These are phyloP conservation scores for Elysia crispata DNA, from an alignment of 2,888 invertebrate genomes.

Conservation along the genomic window DNA sequence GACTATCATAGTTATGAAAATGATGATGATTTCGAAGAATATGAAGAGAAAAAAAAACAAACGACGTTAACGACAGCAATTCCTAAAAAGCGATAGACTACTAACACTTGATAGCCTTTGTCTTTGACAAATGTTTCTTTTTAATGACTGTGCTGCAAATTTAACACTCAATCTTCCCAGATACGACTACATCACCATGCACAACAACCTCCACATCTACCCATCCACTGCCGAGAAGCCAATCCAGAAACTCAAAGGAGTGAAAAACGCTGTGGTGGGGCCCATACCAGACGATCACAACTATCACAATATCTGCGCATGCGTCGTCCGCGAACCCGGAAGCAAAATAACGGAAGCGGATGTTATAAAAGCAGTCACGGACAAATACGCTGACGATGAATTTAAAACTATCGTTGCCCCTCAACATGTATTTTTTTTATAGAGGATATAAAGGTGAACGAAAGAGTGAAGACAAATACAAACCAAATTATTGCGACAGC, in stretches of 20 bases:
- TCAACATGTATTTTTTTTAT: slow-evolving; percentile 5
- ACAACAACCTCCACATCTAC: slow-evolving; percentile 34
- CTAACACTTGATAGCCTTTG: no score
- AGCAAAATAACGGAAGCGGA: slow-evolving; percentile 16
- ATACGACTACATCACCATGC: slow-evolving; percentile 35
- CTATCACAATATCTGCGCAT: slow-evolving; percentile 45
- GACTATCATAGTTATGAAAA: no score
- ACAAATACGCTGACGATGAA: not conserved
- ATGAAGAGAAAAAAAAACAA: no score
- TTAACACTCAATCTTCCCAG: not conserved
- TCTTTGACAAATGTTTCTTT: not conserved
- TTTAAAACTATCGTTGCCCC: not conserved
- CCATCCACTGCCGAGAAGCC: slow-evolving; percentile 35
- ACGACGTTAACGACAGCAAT: not conserved
- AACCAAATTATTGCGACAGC: not conserved
- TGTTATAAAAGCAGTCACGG: slow-evolving; percentile 1
- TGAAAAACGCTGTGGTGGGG: slow-evolving; percentile 32
- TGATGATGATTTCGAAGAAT: no score
- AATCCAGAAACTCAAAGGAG: slow-evolving; percentile 21
- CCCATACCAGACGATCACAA: slow-evolving; percentile 41
- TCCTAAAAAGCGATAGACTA: no score
- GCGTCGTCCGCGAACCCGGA: slow-evolving; percentile 29
- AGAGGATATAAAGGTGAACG: not conserved
- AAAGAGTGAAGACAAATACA: slow-evolving; percentile 7
- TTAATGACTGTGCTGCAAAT: not conserved